Base-by-base conservation (phyloP, 2,888 invertebrate genomes). In the Drosophila anomalipes region DNA sequence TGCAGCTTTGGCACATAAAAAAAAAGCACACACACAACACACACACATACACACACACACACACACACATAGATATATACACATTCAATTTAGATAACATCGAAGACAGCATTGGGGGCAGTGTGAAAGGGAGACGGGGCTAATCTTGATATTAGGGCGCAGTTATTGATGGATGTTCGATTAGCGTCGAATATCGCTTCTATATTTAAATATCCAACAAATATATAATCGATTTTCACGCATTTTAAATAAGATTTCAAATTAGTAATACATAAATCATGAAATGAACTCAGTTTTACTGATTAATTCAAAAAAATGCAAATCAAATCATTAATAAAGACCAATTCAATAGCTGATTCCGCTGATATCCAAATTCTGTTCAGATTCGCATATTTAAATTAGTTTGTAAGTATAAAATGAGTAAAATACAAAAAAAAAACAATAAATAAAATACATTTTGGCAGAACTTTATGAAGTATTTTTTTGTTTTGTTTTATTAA, bases 1-100 rank as follows among this genome's bases (percentile, higher is more conserved):
- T 89, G 73, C 80, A 81, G 74, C 69, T 77, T 88, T 88, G 89
- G 81, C 82, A 84, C 89, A 89, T 76, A 82, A 87, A 82, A 58
- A 58, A 66, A 74, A 56, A 16, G 5, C 32, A 53, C 22, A 9
- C 16, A 22, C 32, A 4, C 53, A 35, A 14, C 14, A 14, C 22
- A 35, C 26, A 32, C 30, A 2, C 51, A 33, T 12, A 30, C 2
- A 39, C 39, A 9, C 39, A 39, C 16, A 37, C 16, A 37, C 39
- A 39, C 39, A 37, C 37, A 22, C 44, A 44, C n/a, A n/a, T 1
- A 44, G 0, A 6, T 14, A 26, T 2, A 47, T 4, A 16, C 14
- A 47, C 22, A 47, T 9, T 47, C 26, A 19, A 56, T 59, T 53
- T 53, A 54, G 60, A 62, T 57, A 41, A 33, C 33, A 60, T 22